Percentiles rank a stretch among this genome's conserved stretches.
Conservation (phyloP, 2,888 invertebrate genomes). For the Lasiommata megera region DNA sequence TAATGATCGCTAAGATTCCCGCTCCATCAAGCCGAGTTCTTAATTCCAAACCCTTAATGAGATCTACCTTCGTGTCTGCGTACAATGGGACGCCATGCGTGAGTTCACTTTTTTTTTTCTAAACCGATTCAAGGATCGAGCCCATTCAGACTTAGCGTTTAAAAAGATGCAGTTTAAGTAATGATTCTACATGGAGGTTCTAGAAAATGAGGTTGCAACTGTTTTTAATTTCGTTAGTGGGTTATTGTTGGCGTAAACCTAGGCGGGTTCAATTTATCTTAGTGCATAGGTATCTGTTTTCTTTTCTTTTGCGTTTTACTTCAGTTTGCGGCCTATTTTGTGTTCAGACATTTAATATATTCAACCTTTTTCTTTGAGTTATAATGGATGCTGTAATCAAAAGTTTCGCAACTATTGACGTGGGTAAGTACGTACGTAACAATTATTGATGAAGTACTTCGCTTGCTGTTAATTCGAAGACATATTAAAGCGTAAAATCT, state of each 20-base stretch:
- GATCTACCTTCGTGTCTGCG: slow-evolving; percentile 74
- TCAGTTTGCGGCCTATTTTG: slow-evolving; percentile 31
- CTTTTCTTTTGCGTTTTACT: slow-evolving; percentile 35
- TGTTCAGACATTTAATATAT: slow-evolving; percentile 27
- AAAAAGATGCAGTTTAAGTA: slow-evolving; percentile 76
- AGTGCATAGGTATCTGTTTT: slow-evolving; percentile 35
- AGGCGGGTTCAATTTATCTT: slow-evolving; percentile 37
- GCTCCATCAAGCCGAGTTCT: slow-evolving; percentile 71
- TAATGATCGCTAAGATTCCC: slow-evolving; percentile 78
- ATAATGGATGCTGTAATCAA: not conserved
- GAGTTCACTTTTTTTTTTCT: slow-evolving; percentile 60
- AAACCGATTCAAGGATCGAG: slow-evolving; percentile 58
- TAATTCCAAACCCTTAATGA: slow-evolving; percentile 75
- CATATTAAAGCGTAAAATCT: too few species aligned
- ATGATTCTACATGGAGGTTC: slow-evolving; percentile 60
- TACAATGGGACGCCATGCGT: slow-evolving; percentile 75
- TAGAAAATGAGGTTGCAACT: slow-evolving; percentile 43
- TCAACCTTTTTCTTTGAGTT: slow-evolving; percentile 23
- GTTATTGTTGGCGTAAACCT: slow-evolving; percentile 43
- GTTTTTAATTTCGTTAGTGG: slow-evolving; percentile 60
- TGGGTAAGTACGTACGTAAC: not conserved
- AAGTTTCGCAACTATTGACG: not conserved
- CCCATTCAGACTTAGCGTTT: slow-evolving; percentile 69
- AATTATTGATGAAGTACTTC: too few species aligned
- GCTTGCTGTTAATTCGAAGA: too few species aligned